Conservation (phyloP, 2,113 vertebrate species). For the Ictalurus furcatus region DNA sequence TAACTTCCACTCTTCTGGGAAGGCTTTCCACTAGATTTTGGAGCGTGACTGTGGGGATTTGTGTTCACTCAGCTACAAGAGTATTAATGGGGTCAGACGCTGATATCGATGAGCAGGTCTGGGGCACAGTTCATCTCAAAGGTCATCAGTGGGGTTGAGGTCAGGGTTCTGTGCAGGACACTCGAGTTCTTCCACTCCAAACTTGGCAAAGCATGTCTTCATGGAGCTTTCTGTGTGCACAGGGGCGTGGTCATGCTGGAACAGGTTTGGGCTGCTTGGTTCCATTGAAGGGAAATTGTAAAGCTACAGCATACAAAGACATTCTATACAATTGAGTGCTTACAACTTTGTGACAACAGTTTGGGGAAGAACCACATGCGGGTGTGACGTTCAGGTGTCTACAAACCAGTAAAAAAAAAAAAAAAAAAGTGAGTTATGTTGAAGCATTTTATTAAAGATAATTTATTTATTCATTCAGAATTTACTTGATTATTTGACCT, state of each 20-base stretch:
- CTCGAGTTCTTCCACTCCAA: neutral
- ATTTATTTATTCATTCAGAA: neutral
- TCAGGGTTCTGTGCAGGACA: neutral
- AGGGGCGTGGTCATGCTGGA: neutral
- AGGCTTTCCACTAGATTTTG: neutral
- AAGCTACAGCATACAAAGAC: neutral
- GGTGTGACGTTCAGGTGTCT: neutral
- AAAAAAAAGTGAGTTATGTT: neutral
- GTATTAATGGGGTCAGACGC: neutral
- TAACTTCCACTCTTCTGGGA: neutral
- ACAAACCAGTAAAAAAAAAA: neutral
- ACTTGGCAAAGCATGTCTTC: no score
- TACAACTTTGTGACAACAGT: neutral
- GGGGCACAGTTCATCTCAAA: neutral
- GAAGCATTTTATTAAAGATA: neutral
- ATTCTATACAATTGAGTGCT: neutral
- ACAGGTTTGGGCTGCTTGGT: neutral
- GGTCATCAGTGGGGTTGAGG: neutral
- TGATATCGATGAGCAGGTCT: no score
- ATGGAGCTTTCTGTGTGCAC: no score
- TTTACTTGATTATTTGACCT: neutral
- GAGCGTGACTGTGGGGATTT: neutral
- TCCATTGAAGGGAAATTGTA: no score
- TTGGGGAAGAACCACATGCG: neutral
- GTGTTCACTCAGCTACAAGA: neutral